phyloP scores from a whole-genome alignment of 2,797 vertebrate genomes.

The Aythya fuligula region DNA sequence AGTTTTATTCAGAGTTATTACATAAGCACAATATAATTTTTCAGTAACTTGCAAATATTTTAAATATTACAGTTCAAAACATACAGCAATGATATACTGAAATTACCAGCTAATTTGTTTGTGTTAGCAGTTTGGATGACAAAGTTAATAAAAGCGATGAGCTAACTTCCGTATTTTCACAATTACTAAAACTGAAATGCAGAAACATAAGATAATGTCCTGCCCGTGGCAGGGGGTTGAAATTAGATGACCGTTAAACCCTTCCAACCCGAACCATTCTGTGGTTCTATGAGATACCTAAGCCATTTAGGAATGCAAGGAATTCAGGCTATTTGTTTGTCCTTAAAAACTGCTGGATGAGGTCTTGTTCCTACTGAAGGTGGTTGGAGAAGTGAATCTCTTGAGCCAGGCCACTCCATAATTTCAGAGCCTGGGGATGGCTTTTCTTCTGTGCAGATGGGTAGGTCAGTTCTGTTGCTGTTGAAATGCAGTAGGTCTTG shows the following conservation, averaged over 20 bases:
- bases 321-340: neutral
- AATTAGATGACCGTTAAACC: too few species aligned
- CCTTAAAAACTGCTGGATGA: neutral
- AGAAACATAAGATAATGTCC: neutral
- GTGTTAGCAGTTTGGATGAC: neutral
- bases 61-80: neutral
- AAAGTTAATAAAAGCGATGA: neutral
- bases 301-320: neutral
- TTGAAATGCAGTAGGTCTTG: neutral
- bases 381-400: neutral
- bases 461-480: neutral
- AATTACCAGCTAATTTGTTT: neutral
- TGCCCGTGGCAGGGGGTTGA: neutral
- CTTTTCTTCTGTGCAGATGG: neutral
- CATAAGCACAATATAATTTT: slow-evolving; percentile 33
- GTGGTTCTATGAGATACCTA: neutral
- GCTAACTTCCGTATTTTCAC: neutral
- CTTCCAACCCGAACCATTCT: too few species aligned
- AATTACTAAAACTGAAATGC: neutral
- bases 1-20: slow-evolving; percentile 74
- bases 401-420: neutral
- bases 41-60: slow-evolving; percentile 24
- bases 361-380: neutral
- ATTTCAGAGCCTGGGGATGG: neutral
- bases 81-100: neutral